Base-by-base conservation (phyloP, 2,113 vertebrate genomes). In the Chaenogobius annularis region DNA sequence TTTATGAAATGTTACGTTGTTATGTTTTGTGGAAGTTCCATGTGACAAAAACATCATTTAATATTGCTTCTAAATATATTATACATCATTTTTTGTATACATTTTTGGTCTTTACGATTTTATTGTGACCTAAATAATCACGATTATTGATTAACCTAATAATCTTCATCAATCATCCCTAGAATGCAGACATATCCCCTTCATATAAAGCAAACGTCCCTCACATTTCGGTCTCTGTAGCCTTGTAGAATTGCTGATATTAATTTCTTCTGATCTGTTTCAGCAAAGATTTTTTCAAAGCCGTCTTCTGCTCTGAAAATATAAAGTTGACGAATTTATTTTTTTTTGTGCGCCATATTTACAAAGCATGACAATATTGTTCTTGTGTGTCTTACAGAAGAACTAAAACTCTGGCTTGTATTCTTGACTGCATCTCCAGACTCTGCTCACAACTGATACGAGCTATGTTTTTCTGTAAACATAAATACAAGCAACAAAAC, bases 331-430 rank as follows among this genome's bases (percentile, higher is more conserved):
- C 76, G 78, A 86, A 64, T 84, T 81, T 2, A n/a, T n/a, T 46
- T 13, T 10, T 66, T 17, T 35, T 2, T 31, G 26, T 31, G 26
- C 4, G 40, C 23, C 46, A 66, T 56, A 63, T 48, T 65, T 5
- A 12, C 10, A 43, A 46, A 37, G 22, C 31, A 7, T 23, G 22
- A 55, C 20, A 26, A 15, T 67, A 19, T 31, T 62, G 23, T 35
- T 64, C 14, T 0, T n/a, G 44, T 8, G 59, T 40, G 22, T 81
- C 95, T 95, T 83, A 97, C 96, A 93, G 1, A 66, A 98, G 10
- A 11, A 95, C n/a, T 9, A 96, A 91, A 54, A 95, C 14, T 0
- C 31, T 74, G 52, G 95, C 93, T 80, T 90, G 81, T 54, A 97
- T 94, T 70, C 78, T 84, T 10, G 81, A 89, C 73, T 90, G 70